A percentile compares a stretch with the other conserved stretches of the same genome.
Conservation (phyloP, 2,113 vertebrate species). For the Rhinopithecus roxellana region DNA sequence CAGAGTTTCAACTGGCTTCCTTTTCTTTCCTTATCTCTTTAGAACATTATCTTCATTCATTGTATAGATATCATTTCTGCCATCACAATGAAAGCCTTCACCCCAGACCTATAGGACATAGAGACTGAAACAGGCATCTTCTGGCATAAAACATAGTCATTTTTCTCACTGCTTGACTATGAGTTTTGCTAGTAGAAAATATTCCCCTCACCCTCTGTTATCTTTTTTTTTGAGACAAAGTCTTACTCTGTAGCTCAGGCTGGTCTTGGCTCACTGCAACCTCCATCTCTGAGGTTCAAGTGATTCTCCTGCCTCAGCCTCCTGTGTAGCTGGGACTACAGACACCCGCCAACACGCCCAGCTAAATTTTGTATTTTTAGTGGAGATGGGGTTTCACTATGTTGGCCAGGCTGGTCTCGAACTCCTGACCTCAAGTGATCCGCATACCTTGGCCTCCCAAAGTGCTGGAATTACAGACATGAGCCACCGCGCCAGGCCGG, state of each 20-base stretch:
- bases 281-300: no score
- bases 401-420: no score
- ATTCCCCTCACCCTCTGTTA: neutral
- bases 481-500: fast-evolving
- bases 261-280: no score
- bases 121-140: neutral
- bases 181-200: neutral
- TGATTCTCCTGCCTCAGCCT: no score
- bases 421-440: no score
- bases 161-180: neutral
- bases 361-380: no score
- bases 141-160: neutral
- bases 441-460: no score
- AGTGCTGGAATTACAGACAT: no score
- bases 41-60: neutral
- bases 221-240: neutral
- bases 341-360: no score
- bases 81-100: neutral
- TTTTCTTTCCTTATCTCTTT: neutral
- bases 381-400: no score
- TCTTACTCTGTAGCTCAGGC: no score
- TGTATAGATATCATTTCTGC: neutral
- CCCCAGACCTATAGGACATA: neutral
- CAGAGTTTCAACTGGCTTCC: neutral
- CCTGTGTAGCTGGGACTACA: no score